These are phyloP conservation scores for Anastrepha obliqua DNA, from an alignment of 1,140 invertebrate species.

Conservation along the genomic window DNA sequence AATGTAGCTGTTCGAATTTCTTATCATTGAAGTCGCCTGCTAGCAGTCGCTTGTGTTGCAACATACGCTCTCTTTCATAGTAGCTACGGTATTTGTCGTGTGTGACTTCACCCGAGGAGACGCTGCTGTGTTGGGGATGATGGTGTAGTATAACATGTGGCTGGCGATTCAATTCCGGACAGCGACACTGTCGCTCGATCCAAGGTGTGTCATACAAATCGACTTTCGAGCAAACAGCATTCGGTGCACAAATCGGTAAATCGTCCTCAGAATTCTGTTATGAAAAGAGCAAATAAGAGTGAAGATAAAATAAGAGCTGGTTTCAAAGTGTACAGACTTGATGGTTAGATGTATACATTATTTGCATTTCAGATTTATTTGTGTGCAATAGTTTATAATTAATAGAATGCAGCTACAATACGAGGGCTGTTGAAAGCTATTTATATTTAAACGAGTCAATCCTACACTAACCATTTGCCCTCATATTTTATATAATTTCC, in stretches of 20 bases:
- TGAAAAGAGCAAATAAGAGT: not conserved
- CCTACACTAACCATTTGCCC: not conserved
- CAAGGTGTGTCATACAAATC: conserved; percentile 90
- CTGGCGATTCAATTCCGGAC: conserved; percentile 76
- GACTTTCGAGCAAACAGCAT: conserved; percentile 91
- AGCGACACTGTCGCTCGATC: conserved; percentile 91
- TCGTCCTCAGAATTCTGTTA: conserved; percentile 87
- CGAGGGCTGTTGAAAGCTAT: no score
- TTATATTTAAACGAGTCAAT: not conserved
- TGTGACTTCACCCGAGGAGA: not conserved
- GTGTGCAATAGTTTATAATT: no score
- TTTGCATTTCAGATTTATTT: not conserved
- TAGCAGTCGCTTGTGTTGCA: conserved; percentile 67
- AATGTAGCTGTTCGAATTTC: conserved; percentile 68
- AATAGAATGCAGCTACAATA: no score
- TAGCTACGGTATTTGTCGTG: conserved; percentile 66
- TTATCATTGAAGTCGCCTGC: conserved; percentile 66
- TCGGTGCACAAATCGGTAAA: conserved; percentile 85
- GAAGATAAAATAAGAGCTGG: not conserved
- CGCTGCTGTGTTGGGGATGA: conserved; percentile 57
- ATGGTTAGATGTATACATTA: no score
- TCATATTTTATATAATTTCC: not conserved
- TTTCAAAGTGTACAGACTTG: not conserved
- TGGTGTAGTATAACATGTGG: conserved; percentile 70
- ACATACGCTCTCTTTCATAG: conserved; percentile 66